Base-by-base conservation (phyloP, 2,113 vertebrate genomes). In the Turnix velox region DNA sequence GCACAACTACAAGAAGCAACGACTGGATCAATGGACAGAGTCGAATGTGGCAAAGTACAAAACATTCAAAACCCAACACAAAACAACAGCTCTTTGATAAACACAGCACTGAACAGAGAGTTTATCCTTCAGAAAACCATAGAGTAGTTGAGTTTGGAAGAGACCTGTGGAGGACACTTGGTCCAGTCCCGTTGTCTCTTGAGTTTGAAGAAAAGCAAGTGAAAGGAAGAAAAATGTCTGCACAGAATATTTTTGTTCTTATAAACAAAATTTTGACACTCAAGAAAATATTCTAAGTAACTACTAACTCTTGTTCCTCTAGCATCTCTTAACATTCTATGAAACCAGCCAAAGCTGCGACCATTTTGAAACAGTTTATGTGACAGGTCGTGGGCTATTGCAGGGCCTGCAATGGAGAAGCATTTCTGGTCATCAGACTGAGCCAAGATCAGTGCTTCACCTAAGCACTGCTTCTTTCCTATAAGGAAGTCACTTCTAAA, bases 11-110 rank as follows among this genome's bases (percentile, higher is more conserved):
- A 79, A 45, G 9, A 65, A 80, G 2, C 37, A 76, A 18, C n/a
- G 31, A 85, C 39, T 49, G 28, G 27, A 42, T 24, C 0, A 1
- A 25, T 1, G n/a, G 66, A 66, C 24, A 73, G 14, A 77, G 48
- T 10, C 49, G 28, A 14, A 65, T 0, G 0, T 43, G 20, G 10
- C 27, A 45, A 61, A 66, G 42, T 10, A 52, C 28, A 69, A 76
- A 76, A 69, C 31, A 66, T 22, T 69, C 43, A 88, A 80, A 66
- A 58, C 16, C 2, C 33, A 46, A 10, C 15, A 39, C 7, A 54
- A 46, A 75, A 27, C 18, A 39, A 43, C 49, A 35, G 8, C 16
- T 52, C 28, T 73, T 62, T 68, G 18, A 73, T 45, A 27, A 63
- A 17, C 3, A 0, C 35, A 31, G 49, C 27, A 62, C 2, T 45